Evolutionary conservation across 2,797 vertebrate species (phyloP).

Genomic region (Bovichtus diacanthus): DNA sequence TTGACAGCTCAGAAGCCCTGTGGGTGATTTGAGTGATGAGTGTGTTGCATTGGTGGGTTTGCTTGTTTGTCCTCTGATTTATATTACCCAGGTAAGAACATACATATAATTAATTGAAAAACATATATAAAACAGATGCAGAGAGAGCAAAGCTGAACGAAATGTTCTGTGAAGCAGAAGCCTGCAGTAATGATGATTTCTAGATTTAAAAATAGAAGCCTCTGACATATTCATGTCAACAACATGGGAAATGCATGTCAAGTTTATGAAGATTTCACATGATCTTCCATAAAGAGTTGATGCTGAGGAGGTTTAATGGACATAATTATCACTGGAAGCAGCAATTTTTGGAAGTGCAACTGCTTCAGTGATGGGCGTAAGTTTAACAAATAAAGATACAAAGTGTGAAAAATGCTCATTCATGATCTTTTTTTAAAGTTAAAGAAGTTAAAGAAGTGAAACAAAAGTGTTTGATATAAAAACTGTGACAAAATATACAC

Average conservation of each 20-base stretch:
- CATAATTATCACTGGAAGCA: not conserved
- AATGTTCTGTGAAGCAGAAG: conserved; percentile 12
- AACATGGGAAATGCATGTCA: not conserved
- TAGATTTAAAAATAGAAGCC: not conserved
- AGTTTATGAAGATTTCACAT: not conserved
- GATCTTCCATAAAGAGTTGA: not conserved
- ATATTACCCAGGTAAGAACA: conserved; percentile 32
- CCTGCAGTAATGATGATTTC: conserved; percentile 10
- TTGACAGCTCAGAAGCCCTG: conserved; percentile 67
- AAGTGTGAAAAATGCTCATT: too few relatives aligned
- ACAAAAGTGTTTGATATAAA: not conserved
- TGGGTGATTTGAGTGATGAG: conserved; percentile 64
- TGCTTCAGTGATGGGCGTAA: not conserved
- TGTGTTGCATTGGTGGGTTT: conserved; percentile 41
- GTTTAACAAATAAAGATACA: not conserved
- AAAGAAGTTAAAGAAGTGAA: not conserved
- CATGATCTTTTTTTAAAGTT: not conserved
- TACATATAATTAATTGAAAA: conserved; percentile 13
- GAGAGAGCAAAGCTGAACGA: not conserved
- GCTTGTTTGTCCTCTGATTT: conserved; percentile 44
- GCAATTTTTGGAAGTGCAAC: not conserved
- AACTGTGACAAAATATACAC: too few relatives aligned
- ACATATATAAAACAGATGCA: conserved; percentile 16
- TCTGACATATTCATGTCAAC: not conserved
- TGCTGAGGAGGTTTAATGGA: not conserved